Evolutionary conservation across 2,888 invertebrate species (phyloP), one percentile per base, ranked within the genome.

Genomic region (Leptinotarsa rubiginosa): DNA sequence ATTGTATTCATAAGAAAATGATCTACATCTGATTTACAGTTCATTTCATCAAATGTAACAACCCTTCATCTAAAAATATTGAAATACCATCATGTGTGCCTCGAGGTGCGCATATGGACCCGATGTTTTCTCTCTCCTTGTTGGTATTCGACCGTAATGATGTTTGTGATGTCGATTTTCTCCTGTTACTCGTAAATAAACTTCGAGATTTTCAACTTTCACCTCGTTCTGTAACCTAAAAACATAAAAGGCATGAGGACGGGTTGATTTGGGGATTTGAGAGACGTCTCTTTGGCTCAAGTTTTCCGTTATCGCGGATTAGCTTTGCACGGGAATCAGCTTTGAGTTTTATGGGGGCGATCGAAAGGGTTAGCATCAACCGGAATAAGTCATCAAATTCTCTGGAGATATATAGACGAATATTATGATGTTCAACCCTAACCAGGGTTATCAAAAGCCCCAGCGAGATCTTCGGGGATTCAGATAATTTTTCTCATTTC

Each of bases 151-250:
- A 13, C 49, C 16, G 4, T 49, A 49, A 16, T 49, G 16, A 50
- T 15, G 50, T 49, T 49, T n/a, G 50, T n/a, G 50, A 16, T 16
- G 7, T 41, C 41, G 41, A 49, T 16, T n/a, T n/a, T 50, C 4
- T 50, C 15, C 16, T 50, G n/a, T 15, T 50, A n/a, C 50, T 50
- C 16, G 16, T 16, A 16, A 16, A n/a, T n/a, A n/a, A 50, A 13
- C n/a, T 50, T 16, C n/a, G 15, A n/a, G 50, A n/a, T 50, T 50
- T 50, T 50, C 2, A 50, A 50, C 50, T n/a, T 50, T n/a, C 50
- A 4, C 50, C 65, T 20, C 54, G 65, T 65, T 69, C 16, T 25
- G 56, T 62, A 65, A 65, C 73, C 69, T 18, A 69, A 50, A 15
- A 50, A 50, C n/a, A 50, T 50, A 56, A 13, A 56, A 1, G 62